Evolutionary conservation across 2,113 vertebrate species (phyloP).

Genomic region (Xyliphius kryptos): DNA sequence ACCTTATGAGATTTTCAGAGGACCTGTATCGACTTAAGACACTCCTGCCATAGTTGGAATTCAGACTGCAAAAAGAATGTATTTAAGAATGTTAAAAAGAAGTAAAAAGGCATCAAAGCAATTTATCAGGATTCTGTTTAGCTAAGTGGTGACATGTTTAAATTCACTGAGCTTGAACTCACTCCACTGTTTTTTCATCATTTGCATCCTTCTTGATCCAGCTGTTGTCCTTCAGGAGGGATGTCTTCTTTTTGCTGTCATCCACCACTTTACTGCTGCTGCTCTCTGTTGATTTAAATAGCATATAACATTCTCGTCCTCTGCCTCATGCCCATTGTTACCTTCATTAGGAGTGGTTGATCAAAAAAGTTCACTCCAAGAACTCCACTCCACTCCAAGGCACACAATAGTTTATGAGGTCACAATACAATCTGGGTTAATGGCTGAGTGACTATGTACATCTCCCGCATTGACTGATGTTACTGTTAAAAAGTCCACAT

Average conservation of each 20-base stretch:
- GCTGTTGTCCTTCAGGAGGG: slow-evolving; percentile 79
- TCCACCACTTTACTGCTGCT: slow-evolving; percentile 50
- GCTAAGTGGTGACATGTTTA: not conserved
- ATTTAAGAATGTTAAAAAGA: not conserved
- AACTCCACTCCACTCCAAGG: too few relatives aligned
- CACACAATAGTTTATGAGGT: too few relatives aligned
- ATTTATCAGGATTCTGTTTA: not conserved
- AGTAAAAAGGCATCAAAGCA: not conserved
- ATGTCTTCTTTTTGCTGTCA: slow-evolving; percentile 69
- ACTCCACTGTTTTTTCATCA: slow-evolving; percentile 69
- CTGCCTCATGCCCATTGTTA: too few relatives aligned
- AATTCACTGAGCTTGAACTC: slow-evolving; percentile 38
- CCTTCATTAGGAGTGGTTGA: too few relatives aligned
- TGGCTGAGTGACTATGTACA: too few relatives aligned
- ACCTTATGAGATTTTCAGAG: slow-evolving; percentile 49
- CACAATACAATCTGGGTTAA: too few relatives aligned
- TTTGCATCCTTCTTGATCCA: slow-evolving; percentile 80
- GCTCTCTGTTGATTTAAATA: slow-evolving; percentile 33
- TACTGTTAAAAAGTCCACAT: too few relatives aligned
- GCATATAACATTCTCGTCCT: not conserved
- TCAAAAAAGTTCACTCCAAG: too few relatives aligned
- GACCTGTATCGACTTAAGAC: slow-evolving; percentile 48
- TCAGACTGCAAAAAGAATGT: slow-evolving; percentile 58
- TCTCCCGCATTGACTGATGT: too few relatives aligned
- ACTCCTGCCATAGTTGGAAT: slow-evolving; percentile 77